Evolutionary conservation across 2,888 invertebrate species (phyloP).

Genomic region (Malthinus seriepunctatus): DNA sequence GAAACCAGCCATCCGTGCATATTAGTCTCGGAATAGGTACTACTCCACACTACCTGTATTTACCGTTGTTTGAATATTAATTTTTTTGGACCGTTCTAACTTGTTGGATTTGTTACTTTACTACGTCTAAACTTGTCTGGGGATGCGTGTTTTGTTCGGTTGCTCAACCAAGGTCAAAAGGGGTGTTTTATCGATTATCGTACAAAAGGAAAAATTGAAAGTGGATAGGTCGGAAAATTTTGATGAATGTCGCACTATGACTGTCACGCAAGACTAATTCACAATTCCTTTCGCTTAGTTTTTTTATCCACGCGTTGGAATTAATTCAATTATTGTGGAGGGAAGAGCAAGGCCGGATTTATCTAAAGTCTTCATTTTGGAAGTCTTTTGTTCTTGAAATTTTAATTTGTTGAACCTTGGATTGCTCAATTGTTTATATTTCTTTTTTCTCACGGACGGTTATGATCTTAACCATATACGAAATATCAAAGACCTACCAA

Average conservation of each 20-base stretch:
- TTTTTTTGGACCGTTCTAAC: slow-evolving; percentile 21
- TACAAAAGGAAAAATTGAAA: neutral
- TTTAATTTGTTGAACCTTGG: no score
- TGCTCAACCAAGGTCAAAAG: neutral
- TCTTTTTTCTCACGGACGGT: neutral
- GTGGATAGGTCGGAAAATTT: slow-evolving; percentile 1
- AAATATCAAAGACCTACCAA: slow-evolving; percentile 4
- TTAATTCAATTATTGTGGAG: no score
- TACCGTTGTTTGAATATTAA: slow-evolving; percentile 35
- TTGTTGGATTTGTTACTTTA: no score
- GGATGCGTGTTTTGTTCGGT: neutral
- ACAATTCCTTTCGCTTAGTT: no score
- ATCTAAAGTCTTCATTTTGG: no score
- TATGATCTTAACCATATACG: neutral
- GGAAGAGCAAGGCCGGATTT: no score
- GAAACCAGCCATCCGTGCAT: slow-evolving; percentile 32
- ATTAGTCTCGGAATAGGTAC: slow-evolving; percentile 28
- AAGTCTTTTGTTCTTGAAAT: no score
- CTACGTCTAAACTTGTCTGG: slow-evolving; percentile 3
- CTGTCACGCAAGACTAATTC: no score
- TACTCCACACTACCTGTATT: slow-evolving; percentile 32
- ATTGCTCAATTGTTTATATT: no score
- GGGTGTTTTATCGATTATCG: slow-evolving; percentile 2
- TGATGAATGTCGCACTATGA: no score
- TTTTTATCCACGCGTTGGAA: no score